A percentile compares a stretch with the other conserved stretches of the same genome.
phyloP scores from a whole-genome alignment of 2,888 invertebrate genomes.

The Phengaris arion region DNA sequence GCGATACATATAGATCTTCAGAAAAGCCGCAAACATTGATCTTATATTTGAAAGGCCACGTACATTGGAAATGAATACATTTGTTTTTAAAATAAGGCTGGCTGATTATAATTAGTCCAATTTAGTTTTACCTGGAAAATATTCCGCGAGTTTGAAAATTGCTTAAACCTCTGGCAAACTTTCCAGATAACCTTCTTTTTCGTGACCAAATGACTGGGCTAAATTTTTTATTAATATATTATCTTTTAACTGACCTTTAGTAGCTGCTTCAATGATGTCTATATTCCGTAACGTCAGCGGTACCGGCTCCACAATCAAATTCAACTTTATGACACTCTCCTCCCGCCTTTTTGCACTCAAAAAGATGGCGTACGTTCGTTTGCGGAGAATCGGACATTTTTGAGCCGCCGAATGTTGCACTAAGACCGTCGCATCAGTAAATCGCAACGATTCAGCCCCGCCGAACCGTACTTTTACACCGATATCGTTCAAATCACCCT shows the following conservation, averaged over 20 bases:
- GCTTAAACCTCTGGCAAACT: no score
- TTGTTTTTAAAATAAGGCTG: no score
- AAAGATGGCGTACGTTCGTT: constrained; percentile 65
- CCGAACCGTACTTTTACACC: constrained; percentile 58
- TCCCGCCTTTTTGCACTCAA: constrained; percentile 53
- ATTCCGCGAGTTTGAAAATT: no score
- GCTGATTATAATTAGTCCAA: no score
- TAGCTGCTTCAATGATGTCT: constrained; percentile 62
- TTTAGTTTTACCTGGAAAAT: no score
- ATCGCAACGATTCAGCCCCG: constrained; percentile 54
- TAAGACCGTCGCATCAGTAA: constrained; percentile 61
- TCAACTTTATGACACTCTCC: constrained; percentile 45
- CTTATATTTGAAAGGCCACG: no score
- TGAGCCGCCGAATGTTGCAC: constrained; percentile 52
- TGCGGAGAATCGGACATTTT: constrained; percentile 55
- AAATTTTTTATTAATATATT: no score
- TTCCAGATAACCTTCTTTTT: no score
- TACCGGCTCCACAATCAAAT: constrained; percentile 63
- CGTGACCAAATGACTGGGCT: no score
- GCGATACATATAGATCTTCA: no score
- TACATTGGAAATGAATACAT: no score
- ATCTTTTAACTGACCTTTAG: constrained; percentile 58
- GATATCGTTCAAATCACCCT: constrained; percentile 67
- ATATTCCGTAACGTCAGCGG: constrained; percentile 59
- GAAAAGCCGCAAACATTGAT: no score